Percentiles rank a stretch among this genome's conserved stretches.
Conservation (phyloP, 2,113 vertebrate species). For the Phoenicopterus ruber region DNA sequence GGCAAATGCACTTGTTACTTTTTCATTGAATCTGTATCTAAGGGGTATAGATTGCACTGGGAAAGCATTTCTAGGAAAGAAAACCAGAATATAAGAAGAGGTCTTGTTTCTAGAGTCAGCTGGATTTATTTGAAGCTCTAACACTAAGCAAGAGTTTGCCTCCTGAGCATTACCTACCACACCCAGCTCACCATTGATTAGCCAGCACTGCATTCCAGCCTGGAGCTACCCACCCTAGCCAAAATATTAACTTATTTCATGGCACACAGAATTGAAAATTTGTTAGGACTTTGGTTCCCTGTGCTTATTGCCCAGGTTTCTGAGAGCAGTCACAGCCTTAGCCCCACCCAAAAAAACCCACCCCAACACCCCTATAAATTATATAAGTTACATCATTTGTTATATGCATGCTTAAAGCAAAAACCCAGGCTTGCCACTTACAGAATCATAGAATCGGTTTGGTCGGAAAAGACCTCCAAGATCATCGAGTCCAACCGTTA, state of each 20-base stretch:
- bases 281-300: neutral
- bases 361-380: neutral
- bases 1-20: neutral
- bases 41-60: neutral
- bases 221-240: too few species aligned
- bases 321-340: fast-evolving
- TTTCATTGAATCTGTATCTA: neutral
- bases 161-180: neutral
- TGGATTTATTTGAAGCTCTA: neutral
- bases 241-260: neutral
- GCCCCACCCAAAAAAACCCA: too few species aligned
- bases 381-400: fast-evolving
- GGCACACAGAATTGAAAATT: neutral
- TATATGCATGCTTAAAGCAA: neutral
- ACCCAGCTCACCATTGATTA: neutral
- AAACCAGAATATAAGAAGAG: neutral
- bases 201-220: neutral
- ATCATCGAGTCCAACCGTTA: too few species aligned
- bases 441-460: too few species aligned
- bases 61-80: neutral
- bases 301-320: neutral
- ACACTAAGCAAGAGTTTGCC: neutral
- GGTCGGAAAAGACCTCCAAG: too few species aligned
- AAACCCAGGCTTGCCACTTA: neutral
- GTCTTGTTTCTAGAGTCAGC: neutral